These are phyloP conservation scores for Strigops habroptila DNA, from an alignment of 2,113 vertebrate genomes.

Conservation along the genomic window DNA sequence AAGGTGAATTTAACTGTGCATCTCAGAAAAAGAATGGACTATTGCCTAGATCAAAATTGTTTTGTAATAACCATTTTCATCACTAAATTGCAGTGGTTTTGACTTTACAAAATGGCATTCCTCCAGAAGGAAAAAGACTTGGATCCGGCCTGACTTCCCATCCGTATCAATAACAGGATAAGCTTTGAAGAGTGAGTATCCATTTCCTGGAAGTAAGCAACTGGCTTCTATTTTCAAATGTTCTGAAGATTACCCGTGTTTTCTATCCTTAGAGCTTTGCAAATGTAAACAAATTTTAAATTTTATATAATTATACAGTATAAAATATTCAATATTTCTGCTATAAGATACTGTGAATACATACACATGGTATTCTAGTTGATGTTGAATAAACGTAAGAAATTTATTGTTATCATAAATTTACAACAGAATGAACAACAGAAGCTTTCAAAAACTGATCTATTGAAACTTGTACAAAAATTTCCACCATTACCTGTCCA, in stretches of 20 bases:
- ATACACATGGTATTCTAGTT: neutral
- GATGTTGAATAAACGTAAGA: neutral
- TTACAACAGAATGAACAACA: neutral
- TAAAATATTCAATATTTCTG: neutral
- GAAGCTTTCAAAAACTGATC: neutral
- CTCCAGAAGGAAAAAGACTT: neutral
- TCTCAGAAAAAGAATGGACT: neutral
- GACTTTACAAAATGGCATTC: neutral
- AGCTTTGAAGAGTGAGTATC: neutral
- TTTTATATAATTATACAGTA: neutral
- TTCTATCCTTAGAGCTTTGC: neutral
- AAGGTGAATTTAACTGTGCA: constrained; percentile 30
- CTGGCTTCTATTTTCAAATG: neutral
- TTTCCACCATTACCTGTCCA: constrained; percentile 78
- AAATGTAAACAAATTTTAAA: neutral
- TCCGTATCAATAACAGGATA: neutral
- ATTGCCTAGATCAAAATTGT: neutral
- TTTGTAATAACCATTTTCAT: constrained; percentile 3
- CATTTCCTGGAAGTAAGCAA: constrained; percentile 5
- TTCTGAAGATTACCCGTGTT: neutral
- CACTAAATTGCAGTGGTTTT: neutral
- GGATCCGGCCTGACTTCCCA: neutral
- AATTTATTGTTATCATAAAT: neutral
- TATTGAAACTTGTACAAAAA: neutral
- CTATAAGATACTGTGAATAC: neutral